These are phyloP conservation scores for Ochropleura plecta DNA, from an alignment of 2,888 invertebrate species.

Conservation along the genomic window DNA sequence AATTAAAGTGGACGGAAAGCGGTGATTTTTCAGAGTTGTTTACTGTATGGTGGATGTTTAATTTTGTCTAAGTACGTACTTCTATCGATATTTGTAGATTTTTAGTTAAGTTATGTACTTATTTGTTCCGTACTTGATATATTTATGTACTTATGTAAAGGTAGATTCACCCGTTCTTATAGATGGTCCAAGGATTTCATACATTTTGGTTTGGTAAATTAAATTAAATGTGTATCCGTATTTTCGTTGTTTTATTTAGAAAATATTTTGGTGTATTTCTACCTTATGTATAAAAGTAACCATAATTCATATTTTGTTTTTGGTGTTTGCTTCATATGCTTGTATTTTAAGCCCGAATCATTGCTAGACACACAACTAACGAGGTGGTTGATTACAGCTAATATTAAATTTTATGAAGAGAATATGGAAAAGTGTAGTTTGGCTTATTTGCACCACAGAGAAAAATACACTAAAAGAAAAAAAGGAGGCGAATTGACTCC, in stretches of 20 bases:
- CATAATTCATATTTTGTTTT: background rate
- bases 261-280: background rate
- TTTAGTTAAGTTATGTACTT: background rate
- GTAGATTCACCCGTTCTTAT: background rate
- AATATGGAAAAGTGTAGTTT: conserved; percentile 47
- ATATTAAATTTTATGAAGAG: conserved; percentile 49
- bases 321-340: background rate
- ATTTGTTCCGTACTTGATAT: background rate
- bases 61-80: background rate
- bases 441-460: conserved; percentile 61
- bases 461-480: conserved; percentile 66
- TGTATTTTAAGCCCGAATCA: background rate
- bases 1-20: background rate
- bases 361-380: conserved; percentile 11
- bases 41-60: background rate
- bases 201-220: background rate
- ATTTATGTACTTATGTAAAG: background rate
- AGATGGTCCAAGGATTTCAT: background rate
- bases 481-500: conserved; percentile 61
- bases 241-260: conserved; percentile 14
- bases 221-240: background rate
- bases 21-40: background rate
- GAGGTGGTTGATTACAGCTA: conserved; percentile 31
- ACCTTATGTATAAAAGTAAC: background rate
- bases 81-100: background rate